Base-by-base conservation (phyloP, 2,888 invertebrate species). In the Escarpia spicata region DNA sequence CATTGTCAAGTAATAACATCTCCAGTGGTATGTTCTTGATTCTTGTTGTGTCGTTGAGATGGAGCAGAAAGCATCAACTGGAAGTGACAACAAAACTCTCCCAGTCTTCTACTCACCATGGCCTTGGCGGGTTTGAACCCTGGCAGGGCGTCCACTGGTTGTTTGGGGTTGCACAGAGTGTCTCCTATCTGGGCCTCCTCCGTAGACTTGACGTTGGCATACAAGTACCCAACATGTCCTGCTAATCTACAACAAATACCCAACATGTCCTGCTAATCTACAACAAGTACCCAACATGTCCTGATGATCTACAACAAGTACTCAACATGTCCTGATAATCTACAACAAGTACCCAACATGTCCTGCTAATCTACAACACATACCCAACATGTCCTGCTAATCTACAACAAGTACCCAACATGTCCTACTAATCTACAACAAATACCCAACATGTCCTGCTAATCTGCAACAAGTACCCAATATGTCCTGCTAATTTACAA, bases 361-460 rank as follows among this genome's bases (percentile, higher is more conserved):
- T 52, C 52, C 9, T 52, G 52, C 52, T 52, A 52, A 52, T 52
- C 52, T 97, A 31, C 43, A 52, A 52, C 52, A 52, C 2, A 9
- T 52, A 52, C 8, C 52, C 15, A 9, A 52, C 10, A 52, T 52
- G 15, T 52, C 52, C 9, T 52, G 52, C 52, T 52, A 52, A 52
- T 52, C 52, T 97, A 31, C 43, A 52, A 52, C 52, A 52, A 52
- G 52, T 52, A 52, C 10, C 52, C 52, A 52, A 52, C 52, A 52
- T 52, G 52, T 52, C 52, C 52, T 52, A 9, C 9, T 52, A 52
- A 52, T 52, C 52, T 97, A 37, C 37, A 37, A 97, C 93, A 99
- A 97, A 96, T 98, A 98, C 9, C 99, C 99, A 94, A 99, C 99
- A 97, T 99, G 99, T 2, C 99, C 99, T 92, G 99, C 98, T 94